phyloP scores from a whole-genome alignment of 2,888 invertebrate species.

The Poecilobothrus nobilitatus region DNA sequence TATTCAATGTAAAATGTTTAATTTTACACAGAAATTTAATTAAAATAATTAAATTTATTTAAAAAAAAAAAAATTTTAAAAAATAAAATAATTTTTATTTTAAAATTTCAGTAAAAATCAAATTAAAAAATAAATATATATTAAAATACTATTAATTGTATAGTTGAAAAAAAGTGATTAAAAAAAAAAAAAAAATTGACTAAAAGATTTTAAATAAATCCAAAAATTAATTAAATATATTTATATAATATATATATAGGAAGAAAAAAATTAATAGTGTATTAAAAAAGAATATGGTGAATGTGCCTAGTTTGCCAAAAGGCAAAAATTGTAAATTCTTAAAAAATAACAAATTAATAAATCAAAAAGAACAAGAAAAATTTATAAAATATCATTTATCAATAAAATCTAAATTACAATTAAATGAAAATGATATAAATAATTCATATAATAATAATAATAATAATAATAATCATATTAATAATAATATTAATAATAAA shows the following conservation, averaged over 20 bases:
- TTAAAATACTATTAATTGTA: too few species aligned
- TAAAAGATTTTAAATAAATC: too few species aligned
- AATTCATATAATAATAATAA: background rate
- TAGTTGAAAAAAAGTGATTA: background rate
- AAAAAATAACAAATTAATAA: background rate
- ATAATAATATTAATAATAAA: slow-evolving; percentile 7
- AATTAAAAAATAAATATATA: too few species aligned
- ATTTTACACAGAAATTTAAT: too few species aligned
- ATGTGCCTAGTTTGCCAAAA: slow-evolving; percentile 9
- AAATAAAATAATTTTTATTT: too few species aligned
- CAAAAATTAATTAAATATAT: background rate
- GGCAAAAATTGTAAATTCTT: slow-evolving; percentile 3
- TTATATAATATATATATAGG: background rate
- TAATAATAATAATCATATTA: background rate
- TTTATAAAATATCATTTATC: background rate
- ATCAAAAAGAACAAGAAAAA: background rate
- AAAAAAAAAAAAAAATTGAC: background rate
- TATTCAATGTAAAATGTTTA: too few species aligned
- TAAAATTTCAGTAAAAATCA: too few species aligned
- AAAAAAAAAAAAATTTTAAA: too few species aligned
- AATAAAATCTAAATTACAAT: background rate
- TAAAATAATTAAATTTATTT: too few species aligned
- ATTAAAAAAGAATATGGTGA: slow-evolving; percentile 7
- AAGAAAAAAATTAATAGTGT: background rate
- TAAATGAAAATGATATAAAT: background rate